These are phyloP conservation scores for Marasmarcha lunaedactyla DNA, from an alignment of 2,888 invertebrate species.

Conservation along the genomic window DNA sequence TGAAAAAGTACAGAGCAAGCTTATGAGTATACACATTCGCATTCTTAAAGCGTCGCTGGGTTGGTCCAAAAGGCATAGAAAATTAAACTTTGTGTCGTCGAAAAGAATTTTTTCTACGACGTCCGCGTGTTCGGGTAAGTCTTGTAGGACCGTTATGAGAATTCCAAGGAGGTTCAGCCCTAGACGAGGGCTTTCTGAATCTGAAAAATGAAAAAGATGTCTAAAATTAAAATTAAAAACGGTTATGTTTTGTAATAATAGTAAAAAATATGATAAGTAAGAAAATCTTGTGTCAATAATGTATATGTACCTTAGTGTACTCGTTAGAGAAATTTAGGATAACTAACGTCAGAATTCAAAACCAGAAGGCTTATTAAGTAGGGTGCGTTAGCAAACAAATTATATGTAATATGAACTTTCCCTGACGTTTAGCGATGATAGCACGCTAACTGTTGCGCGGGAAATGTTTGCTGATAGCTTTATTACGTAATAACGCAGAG, in stretches of 20 bases:
- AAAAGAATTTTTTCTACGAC: conserved; percentile 80
- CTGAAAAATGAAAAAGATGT: conserved; percentile 31
- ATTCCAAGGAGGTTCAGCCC: conserved; percentile 79
- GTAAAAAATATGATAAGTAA: too few relatives aligned
- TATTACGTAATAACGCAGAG: too few relatives aligned
- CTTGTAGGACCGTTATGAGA: conserved; percentile 78
- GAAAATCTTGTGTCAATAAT: too few relatives aligned
- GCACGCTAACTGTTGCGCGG: too few relatives aligned
- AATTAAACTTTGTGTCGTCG: conserved; percentile 56
- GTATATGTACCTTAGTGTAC: too few relatives aligned
- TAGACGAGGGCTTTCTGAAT: conserved; percentile 69
- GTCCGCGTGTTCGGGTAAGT: conserved; percentile 80
- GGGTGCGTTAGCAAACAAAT: too few relatives aligned
- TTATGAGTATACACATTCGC: conserved; percentile 78
- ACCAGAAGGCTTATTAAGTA: too few relatives aligned
- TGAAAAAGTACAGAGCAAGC: conserved; percentile 76
- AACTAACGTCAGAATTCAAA: too few relatives aligned
- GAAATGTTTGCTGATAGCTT: too few relatives aligned
- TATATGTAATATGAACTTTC: too few relatives aligned
- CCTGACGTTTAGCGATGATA: too few relatives aligned
- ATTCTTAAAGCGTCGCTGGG: conserved; percentile 69
- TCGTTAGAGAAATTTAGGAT: too few relatives aligned
- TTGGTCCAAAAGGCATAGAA: conserved; percentile 69
- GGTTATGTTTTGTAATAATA: conserved; percentile 3
- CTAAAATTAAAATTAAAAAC: conserved; percentile 15